phyloP scores from a whole-genome alignment of 2,888 invertebrate genomes.

The Coremacera marginata region DNA sequence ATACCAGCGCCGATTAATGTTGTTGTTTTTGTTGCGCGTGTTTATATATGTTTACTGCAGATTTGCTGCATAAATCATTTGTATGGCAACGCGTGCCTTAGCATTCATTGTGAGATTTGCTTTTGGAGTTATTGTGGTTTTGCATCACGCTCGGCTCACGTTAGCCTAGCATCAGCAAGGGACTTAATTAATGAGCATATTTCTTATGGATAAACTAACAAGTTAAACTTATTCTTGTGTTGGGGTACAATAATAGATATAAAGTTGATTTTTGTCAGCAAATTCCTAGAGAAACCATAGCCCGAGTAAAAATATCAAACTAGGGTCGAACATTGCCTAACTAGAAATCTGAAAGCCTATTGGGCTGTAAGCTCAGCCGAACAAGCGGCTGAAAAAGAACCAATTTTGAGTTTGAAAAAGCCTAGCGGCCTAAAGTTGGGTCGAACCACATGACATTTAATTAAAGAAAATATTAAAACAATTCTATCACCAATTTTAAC shows the following conservation, averaged over 20 bases:
- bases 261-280: not conserved
- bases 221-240: not conserved
- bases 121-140: conserved; percentile 21
- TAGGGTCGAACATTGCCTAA: no score
- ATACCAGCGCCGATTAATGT: not conserved
- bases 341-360: no score
- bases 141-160: not conserved
- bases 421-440: no score
- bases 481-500: no score
- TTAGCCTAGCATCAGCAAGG: not conserved
- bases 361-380: no score
- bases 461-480: no score
- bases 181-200: conserved; percentile 8
- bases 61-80: conserved; percentile 51
- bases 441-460: no score
- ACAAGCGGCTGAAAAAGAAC: no score
- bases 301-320: no score
- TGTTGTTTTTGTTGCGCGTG: conserved; percentile 53
- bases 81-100: conserved; percentile 16
- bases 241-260: not conserved
- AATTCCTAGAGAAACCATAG: no score
- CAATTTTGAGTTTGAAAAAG: no score
- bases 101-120: conserved; percentile 27
- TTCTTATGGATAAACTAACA: not conserved
- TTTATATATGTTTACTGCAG: conserved; percentile 65